Conservation (phyloP, 2,888 invertebrate genomes). For the Nephrotoma appendiculata region DNA sequence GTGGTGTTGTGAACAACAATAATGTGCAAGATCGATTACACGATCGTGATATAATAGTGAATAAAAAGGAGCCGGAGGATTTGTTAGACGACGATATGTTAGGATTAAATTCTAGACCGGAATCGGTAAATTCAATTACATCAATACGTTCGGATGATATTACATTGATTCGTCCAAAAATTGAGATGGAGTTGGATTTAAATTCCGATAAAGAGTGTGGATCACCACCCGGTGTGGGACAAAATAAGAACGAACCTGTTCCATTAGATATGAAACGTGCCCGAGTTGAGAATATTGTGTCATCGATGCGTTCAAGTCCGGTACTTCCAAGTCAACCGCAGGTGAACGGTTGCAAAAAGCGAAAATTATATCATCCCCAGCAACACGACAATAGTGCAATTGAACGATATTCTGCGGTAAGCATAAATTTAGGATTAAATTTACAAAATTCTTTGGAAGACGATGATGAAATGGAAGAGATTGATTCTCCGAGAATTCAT, state of each 20-base stretch:
- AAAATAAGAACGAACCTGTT: slow-evolving; percentile 33
- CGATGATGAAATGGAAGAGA: slow-evolving; percentile 63
- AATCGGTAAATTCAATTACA: slow-evolving; percentile 38
- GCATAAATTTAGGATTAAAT: slow-evolving; percentile 41
- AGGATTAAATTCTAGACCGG: slow-evolving; percentile 28
- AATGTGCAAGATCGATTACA: slow-evolving; percentile 9
- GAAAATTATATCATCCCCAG: slow-evolving; percentile 90
- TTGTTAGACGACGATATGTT: slow-evolving; percentile 29
- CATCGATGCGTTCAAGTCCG: slow-evolving; percentile 80
- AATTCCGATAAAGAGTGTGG: slow-evolving; percentile 38
- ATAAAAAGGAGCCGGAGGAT: slow-evolving; percentile 28
- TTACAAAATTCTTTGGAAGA: slow-evolving; percentile 43
- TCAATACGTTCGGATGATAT: slow-evolving; percentile 35
- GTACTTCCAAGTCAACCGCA: slow-evolving; percentile 52
- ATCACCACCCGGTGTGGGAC: slow-evolving; percentile 19
- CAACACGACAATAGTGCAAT: slow-evolving; percentile 63
- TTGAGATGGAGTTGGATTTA: slow-evolving; percentile 48
- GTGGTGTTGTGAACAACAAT: slow-evolving; percentile 11
- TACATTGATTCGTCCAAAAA: slow-evolving; percentile 44
- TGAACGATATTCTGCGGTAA: slow-evolving; percentile 40
- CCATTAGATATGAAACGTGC: slow-evolving; percentile 80
- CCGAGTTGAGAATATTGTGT: slow-evolving; percentile 89
- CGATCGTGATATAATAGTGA: slow-evolving; percentile 9
- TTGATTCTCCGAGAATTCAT: slow-evolving; percentile 60
- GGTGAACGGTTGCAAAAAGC: slow-evolving; percentile 81